Evolutionary conservation across 2,113 vertebrate genomes (phyloP).

Genomic region (Mungos mungo): DNA sequence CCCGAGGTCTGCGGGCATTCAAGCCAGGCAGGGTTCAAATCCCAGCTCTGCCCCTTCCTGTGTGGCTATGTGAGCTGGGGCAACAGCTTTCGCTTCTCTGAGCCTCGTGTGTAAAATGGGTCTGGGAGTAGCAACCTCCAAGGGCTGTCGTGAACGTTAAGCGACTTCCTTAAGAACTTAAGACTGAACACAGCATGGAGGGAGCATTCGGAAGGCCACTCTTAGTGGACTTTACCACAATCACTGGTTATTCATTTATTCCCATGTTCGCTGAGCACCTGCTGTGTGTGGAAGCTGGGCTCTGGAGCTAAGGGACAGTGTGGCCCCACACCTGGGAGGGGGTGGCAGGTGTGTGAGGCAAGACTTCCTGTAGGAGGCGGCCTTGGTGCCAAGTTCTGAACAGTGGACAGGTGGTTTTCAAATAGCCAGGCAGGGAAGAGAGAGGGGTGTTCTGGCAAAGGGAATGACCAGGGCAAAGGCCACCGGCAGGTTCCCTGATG

Average conservation of each 20-base stretch:
- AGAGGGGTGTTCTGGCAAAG: neutral
- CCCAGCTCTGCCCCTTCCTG: neutral
- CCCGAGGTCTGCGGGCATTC: neutral
- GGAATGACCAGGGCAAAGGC: neutral
- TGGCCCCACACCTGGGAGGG: neutral
- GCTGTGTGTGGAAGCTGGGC: neutral
- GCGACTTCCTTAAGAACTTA: neutral
- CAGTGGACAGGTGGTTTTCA: neutral
- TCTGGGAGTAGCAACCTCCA: neutral
- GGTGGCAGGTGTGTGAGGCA: neutral
- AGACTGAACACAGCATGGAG: fast-evolving
- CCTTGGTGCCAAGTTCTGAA: neutral
- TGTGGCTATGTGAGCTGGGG: neutral
- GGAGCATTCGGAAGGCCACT: neutral
- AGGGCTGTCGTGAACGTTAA: neutral
- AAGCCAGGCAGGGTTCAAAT: neutral
- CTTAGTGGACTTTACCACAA: neutral
- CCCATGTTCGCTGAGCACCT: neutral
- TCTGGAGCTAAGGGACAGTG: neutral
- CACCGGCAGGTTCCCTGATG: neutral
- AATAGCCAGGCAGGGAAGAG: neutral
- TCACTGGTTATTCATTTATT: neutral
- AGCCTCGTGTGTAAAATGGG: neutral
- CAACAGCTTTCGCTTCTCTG: neutral
- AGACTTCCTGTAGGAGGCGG: neutral